Percentiles rank a stretch among this genome's conserved stretches.
Conservation (phyloP, 1,140 invertebrate species). For the Bombus turneri region DNA sequence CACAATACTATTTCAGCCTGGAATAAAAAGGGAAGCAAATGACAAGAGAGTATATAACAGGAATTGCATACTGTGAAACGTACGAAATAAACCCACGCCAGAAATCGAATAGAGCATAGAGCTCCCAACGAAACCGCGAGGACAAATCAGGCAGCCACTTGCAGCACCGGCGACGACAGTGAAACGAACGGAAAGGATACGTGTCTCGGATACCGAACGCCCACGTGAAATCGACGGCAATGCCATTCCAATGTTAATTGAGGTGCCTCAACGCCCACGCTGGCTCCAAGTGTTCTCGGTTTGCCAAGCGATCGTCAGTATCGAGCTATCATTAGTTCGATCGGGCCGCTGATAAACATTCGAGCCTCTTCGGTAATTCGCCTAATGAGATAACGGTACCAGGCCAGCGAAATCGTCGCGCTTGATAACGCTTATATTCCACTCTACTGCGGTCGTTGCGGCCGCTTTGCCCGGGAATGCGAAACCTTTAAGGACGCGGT, state of each 20-base stretch:
- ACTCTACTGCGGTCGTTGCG: background rate
- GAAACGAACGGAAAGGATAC: constrained; percentile 63
- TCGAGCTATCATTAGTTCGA: constrained; percentile 55
- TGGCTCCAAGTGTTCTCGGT: constrained; percentile 30
- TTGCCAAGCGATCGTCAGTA: constrained; percentile 37
- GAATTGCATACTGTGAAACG: background rate
- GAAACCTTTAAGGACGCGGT: constrained; percentile 24
- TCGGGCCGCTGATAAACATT: constrained; percentile 46
- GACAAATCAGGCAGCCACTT: constrained; percentile 55
- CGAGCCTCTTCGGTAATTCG: constrained; percentile 47
- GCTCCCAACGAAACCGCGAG: background rate
- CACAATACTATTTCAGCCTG: too few relatives aligned
- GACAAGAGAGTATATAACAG: too few relatives aligned
- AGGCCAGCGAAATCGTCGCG: constrained; percentile 14
- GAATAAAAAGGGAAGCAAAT: too few relatives aligned
- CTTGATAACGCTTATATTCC: constrained; percentile 30
- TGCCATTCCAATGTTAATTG: constrained; percentile 73
- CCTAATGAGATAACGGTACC: constrained; percentile 48
- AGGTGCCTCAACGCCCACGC: constrained; percentile 62
- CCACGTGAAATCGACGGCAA: constrained; percentile 61
- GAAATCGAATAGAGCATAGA: constrained; percentile 3
- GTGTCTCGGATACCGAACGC: constrained; percentile 64
- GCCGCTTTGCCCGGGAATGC: background rate
- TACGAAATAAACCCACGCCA: background rate
- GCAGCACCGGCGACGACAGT: constrained; percentile 49